A percentile compares a stretch with the other conserved stretches of the same genome.
phyloP scores from a whole-genome alignment of 2,797 vertebrate species.

The Esox masquinongy region DNA sequence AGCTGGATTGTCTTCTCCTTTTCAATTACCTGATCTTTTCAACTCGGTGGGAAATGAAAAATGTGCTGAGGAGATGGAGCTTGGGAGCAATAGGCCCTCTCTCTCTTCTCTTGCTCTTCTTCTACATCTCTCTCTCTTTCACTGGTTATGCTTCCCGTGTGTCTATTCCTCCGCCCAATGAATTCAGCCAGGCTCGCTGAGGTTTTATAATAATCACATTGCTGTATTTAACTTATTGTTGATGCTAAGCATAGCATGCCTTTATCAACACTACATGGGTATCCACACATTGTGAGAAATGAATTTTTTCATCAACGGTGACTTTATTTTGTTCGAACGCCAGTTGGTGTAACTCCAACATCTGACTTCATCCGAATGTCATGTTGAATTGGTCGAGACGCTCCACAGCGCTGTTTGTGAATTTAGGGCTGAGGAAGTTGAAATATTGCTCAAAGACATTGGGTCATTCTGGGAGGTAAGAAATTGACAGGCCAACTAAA shows the following conservation, averaged over 20 bases:
- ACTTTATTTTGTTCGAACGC: slow-evolving; percentile 49
- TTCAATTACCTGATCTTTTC: slow-evolving; percentile 84
- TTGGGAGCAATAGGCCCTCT: slow-evolving; percentile 52
- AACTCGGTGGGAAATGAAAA: slow-evolving; percentile 81
- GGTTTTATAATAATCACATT: slow-evolving; percentile 39
- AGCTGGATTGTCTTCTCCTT: slow-evolving; percentile 79
- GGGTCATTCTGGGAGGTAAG: slow-evolving; percentile 22
- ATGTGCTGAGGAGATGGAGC: slow-evolving; percentile 66
- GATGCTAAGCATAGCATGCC: slow-evolving; percentile 51
- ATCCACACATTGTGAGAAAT: slow-evolving; percentile 56
- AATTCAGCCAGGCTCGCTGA: slow-evolving; percentile 71
- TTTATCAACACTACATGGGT: slow-evolving; percentile 28
- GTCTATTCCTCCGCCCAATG: slow-evolving; percentile 39
- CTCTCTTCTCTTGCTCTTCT: slow-evolving; percentile 1
- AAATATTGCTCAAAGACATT: slow-evolving; percentile 53
- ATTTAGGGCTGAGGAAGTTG: slow-evolving; percentile 63
- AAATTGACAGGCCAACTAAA: slow-evolving; percentile 46
- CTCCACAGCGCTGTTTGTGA: slow-evolving; percentile 41
- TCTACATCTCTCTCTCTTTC: slow-evolving; percentile 59
- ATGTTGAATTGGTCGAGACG: slow-evolving; percentile 57
- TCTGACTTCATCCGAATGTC: slow-evolving; percentile 67
- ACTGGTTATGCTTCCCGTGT: not conserved
- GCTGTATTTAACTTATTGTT: slow-evolving; percentile 48
- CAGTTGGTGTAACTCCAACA: slow-evolving; percentile 47
- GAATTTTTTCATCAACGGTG: slow-evolving; percentile 49